Base-by-base conservation (phyloP, 2,113 vertebrate species). In the Silurus asotus region DNA sequence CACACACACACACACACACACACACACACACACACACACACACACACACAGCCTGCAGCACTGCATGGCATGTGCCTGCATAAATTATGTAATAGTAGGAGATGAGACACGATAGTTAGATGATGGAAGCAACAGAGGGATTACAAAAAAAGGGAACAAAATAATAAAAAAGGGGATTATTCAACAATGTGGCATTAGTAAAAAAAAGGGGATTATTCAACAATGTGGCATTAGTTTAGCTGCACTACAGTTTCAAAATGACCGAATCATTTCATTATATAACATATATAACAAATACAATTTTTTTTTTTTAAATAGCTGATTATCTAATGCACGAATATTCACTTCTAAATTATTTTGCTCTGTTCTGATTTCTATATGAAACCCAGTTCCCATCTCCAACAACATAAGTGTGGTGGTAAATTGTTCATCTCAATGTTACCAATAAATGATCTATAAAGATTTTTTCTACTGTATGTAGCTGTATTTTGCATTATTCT, bases 31-130 rank as follows among this genome's bases (percentile, higher is more conserved):
- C 81, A 65, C 58, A 84, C 83, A 82, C 28, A 85, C 67, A 82
- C 49, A 77, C 37, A 65, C 59, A 70, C 20, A 88, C 45, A 70
- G 37, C 77, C 56, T 84, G 72, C 58, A 58, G 78, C 61, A 45
- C n/a, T 67, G 75, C 55, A 88, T 48, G n/a, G n/a, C 59, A 83
- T 72, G 65, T 48, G 56, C 77, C 64, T 82, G 74, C 81, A 83
- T 83, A 78, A 88, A 88, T 86, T 79, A 88, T 83, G 81, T 79
- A 85, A 53, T 56, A 37, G 51, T 59, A 82, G 11, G 80, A 15
- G 49, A 83, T 51, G 51, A 70, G 53, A 61, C 37, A 70, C 7
- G 76, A 79, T 48, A 55, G 19, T 58, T 64, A 64, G 23, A 88
- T 76, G 81, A 80, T 15, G 19, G 53, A 11, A 72, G 48, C 17